Evolutionary conservation across 2,888 invertebrate genomes (phyloP).

Genomic region (Drosophila tanythrix): DNA sequence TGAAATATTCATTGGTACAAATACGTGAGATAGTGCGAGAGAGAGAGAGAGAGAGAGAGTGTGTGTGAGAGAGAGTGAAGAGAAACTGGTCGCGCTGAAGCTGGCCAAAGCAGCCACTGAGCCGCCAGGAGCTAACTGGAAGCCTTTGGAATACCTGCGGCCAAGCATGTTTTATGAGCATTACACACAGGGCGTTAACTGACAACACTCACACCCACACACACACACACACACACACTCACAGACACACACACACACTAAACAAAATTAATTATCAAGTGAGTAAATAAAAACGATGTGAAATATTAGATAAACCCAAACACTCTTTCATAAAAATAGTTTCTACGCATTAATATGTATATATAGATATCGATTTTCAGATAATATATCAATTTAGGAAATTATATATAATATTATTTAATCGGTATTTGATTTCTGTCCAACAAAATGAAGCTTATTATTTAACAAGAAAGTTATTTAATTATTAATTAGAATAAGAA

Average conservation of each 20-base stretch:
- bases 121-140: conserved; percentile 13
- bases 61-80: conserved; percentile 31
- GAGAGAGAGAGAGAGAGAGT: conserved; percentile 15
- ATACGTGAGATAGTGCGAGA: conserved; percentile 51
- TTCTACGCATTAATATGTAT: background rate
- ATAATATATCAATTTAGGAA: background rate
- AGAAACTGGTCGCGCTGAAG: conserved; percentile 7
- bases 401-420: background rate
- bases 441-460: background rate
- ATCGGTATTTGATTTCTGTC: background rate
- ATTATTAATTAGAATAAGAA: background rate
- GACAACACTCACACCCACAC: conserved; percentile 11
- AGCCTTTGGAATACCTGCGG: conserved; percentile 55
- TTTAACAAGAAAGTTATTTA: background rate
- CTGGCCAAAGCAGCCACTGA: conserved; percentile 8
- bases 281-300: background rate
- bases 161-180: conserved; percentile 71
- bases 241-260: background rate
- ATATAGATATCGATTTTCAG: background rate
- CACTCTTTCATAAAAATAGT: background rate
- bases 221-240: background rate
- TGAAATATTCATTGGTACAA: conserved; percentile 79
- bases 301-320: background rate
- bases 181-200: conserved; percentile 19
- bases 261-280: background rate